Conservation (phyloP, 1,140 invertebrate species). For the Steinernema feltiae region DNA sequence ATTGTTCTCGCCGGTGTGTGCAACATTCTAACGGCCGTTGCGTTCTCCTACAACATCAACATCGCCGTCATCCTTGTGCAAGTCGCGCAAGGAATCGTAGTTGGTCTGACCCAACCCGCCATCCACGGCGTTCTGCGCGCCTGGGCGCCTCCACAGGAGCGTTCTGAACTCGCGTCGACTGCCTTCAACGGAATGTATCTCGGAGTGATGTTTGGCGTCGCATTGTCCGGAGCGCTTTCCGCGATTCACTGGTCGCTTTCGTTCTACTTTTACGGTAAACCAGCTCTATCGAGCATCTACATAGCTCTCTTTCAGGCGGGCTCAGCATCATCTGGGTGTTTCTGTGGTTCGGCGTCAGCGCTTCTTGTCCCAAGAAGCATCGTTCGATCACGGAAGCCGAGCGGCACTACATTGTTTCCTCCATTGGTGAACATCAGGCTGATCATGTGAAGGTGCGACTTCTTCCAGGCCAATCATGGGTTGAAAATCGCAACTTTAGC, state of each 20-base stretch:
- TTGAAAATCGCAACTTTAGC: slow-evolving; percentile 63
- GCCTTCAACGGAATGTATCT: slow-evolving; percentile 82
- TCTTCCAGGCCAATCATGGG: not conserved
- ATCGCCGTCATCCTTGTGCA: slow-evolving; percentile 69
- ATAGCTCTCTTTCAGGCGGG: not conserved
- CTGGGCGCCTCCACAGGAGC: slow-evolving; percentile 93
- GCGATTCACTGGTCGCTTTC: slow-evolving; percentile 79
- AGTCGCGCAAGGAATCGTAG: slow-evolving; percentile 76
- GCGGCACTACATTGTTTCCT: slow-evolving; percentile 86
- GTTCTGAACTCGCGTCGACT: slow-evolving; percentile 85
- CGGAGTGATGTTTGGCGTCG: slow-evolving; percentile 83
- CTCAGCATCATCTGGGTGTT: slow-evolving; percentile 70
- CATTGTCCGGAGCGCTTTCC: slow-evolving; percentile 62
- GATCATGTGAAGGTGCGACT: slow-evolving; percentile 29
- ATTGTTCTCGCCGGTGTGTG: slow-evolving; percentile 73
- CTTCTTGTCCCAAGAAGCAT: slow-evolving; percentile 83
- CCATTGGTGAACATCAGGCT: slow-evolving; percentile 67
- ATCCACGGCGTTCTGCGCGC: slow-evolving; percentile 97
- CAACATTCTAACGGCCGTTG: slow-evolving; percentile 49
- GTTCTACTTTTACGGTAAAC: slow-evolving; percentile 88
- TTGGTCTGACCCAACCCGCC: slow-evolving; percentile 97
- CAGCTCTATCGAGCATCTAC: not conserved
- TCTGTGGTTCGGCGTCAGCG: slow-evolving; percentile 81
- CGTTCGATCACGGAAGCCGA: slow-evolving; percentile 83
- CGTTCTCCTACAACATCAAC: slow-evolving; percentile 68